These are phyloP conservation scores for Neotoxoptera formosana DNA, from an alignment of 1,140 invertebrate species.

Conservation along the genomic window DNA sequence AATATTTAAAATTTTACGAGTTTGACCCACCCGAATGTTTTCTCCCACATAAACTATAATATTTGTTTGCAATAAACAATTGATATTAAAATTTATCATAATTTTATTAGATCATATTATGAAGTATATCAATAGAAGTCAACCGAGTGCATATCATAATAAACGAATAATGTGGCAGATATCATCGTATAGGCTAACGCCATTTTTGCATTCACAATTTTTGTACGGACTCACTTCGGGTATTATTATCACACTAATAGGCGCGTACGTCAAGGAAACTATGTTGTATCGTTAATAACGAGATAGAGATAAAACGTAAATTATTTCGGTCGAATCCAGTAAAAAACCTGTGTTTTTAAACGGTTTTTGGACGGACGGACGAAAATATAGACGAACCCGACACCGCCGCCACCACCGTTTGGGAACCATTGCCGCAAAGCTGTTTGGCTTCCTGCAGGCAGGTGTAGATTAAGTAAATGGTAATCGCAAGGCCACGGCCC, in stretches of 20 bases:
- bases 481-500: neutral
- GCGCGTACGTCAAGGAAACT: neutral
- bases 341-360: neutral
- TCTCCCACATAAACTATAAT: neutral
- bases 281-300: neutral
- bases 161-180: neutral
- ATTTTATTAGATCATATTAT: too few species aligned
- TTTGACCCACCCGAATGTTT: too few species aligned
- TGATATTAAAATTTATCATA: neutral
- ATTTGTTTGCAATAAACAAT: neutral
- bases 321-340: neutral
- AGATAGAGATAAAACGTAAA: neutral
- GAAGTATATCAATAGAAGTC: neutral
- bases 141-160: neutral
- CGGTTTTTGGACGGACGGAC: neutral
- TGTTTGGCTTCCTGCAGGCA: neutral
- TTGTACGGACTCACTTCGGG: neutral
- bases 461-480: conserved; percentile 40
- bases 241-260: neutral
- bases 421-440: neutral
- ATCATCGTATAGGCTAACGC: neutral
- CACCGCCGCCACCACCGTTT: neutral
- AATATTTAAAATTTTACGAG: too few species aligned
- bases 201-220: neutral
- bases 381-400: neutral